Evolutionary conservation across 2,113 vertebrate species (phyloP).

Genomic region (Mustela nigripes): DNA sequence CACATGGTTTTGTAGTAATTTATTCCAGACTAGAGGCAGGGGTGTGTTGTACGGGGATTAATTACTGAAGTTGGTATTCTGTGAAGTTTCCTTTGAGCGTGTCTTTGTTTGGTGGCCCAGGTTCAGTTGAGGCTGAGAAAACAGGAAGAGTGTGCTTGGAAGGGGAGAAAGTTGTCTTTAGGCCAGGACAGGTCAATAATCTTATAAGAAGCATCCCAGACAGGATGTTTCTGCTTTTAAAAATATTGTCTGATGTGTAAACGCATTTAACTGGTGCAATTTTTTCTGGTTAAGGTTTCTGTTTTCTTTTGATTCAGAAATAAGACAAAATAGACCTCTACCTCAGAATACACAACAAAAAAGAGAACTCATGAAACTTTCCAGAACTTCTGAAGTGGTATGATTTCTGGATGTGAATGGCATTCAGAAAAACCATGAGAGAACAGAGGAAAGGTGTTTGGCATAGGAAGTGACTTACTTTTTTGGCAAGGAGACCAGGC

Average conservation of each 20-base stretch:
- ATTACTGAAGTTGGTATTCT: slow-evolving; percentile 34
- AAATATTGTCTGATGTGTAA: slow-evolving; percentile 60
- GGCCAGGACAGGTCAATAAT: slow-evolving; percentile 26
- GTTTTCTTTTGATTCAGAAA: slow-evolving; percentile 55
- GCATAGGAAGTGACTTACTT: neutral
- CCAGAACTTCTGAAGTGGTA: slow-evolving; percentile 23
- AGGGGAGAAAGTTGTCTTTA: slow-evolving; percentile 38
- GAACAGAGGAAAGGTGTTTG: slow-evolving; percentile 55
- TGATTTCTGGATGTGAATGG: slow-evolving; percentile 55
- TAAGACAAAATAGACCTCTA: slow-evolving; percentile 25
- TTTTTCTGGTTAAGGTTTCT: slow-evolving; percentile 52
- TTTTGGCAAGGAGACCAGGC: neutral
- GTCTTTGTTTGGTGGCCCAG: slow-evolving; percentile 61
- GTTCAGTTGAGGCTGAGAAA: slow-evolving; percentile 72
- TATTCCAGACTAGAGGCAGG: neutral
- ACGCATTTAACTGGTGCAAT: slow-evolving; percentile 22
- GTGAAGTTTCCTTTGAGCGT: slow-evolving; percentile 50
- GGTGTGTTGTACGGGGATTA: slow-evolving; percentile 1
- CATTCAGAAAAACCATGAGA: slow-evolving; percentile 51
- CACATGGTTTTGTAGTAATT: neutral
- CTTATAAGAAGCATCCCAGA: neutral
- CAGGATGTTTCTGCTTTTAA: slow-evolving; percentile 49
- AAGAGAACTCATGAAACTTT: neutral
- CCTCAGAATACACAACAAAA: slow-evolving; percentile 2
- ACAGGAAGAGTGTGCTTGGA: slow-evolving; percentile 51